phyloP scores from a whole-genome alignment of 2,888 invertebrate genomes.

The Acleris literana region DNA sequence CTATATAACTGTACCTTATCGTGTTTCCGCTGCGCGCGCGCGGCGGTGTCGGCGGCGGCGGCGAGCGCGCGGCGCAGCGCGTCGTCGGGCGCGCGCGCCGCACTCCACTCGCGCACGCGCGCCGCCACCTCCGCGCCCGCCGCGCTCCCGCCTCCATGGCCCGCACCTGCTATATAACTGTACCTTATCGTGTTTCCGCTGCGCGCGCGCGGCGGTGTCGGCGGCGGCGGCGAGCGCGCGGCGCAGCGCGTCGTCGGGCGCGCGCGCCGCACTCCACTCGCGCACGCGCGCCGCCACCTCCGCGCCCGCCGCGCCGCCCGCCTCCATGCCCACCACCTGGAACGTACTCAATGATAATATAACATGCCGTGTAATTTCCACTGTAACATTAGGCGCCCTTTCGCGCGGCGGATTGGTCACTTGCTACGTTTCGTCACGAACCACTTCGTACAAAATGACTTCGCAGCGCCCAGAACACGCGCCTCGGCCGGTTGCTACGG shows the following conservation, averaged over 20 bases:
- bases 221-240: conserved; percentile 89
- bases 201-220: conserved; percentile 89
- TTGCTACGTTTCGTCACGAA: no score
- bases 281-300: conserved; percentile 90
- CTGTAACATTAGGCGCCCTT: no score
- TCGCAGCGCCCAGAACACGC: no score
- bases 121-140: conserved; percentile 80
- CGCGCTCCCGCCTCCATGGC: conserved; percentile 89
- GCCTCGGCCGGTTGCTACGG: no score
- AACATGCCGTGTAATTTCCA: no score
- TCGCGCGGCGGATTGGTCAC: no score
- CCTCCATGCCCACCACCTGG: conserved; percentile 93
- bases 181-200: conserved; percentile 87
- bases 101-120: conserved; percentile 88
- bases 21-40: conserved; percentile 57
- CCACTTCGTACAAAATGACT: no score
- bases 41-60: conserved; percentile 88
- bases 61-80: conserved; percentile 51
- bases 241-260: conserved; percentile 87
- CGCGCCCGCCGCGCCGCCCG: conserved; percentile 90
- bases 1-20: no score
- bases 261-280: conserved; percentile 89
- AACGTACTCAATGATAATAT: no score
- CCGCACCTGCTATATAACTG: conserved; percentile 89
- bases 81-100: no score